Percentiles rank a stretch among this genome's conserved stretches.
Evolutionary conservation across 1,140 invertebrate species (phyloP).

Genomic region (Apis laboriosa): DNA sequence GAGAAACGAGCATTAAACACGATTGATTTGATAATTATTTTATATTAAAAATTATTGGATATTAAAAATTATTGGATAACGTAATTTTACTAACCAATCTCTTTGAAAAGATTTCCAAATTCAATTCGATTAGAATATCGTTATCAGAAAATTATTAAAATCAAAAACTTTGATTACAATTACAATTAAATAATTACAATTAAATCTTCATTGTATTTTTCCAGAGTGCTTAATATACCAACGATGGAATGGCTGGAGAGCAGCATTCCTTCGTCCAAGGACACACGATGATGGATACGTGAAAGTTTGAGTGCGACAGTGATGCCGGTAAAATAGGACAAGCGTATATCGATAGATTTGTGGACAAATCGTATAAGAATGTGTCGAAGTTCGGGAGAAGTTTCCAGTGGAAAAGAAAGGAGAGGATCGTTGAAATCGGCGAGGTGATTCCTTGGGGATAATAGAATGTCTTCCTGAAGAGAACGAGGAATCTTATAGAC

Average conservation of each 20-base stretch:
- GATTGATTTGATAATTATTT: too few species aligned
- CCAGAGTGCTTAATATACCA: neutral
- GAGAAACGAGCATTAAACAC: too few species aligned
- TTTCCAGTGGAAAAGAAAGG: neutral
- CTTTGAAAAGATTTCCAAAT: too few species aligned
- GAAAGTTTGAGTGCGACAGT: neutral
- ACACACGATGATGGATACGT: neutral
- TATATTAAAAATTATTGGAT: too few species aligned
- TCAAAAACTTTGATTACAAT: neutral
- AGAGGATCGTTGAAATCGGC: neutral
- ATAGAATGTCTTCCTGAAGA: constrained; percentile 41
- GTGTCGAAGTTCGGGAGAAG: constrained; percentile 23
- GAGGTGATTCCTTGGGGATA: constrained; percentile 37
- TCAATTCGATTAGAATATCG: too few species aligned
- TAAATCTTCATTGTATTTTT: neutral
- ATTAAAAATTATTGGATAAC: too few species aligned
- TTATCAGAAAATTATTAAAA: too few species aligned
- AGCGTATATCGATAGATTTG: neutral
- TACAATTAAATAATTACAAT: neutral
- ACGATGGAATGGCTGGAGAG: neutral
- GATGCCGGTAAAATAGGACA: neutral
- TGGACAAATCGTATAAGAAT: constrained; percentile 17
- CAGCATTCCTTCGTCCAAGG: too few species aligned
- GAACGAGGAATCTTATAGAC: neutral
- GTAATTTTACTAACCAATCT: too few species aligned